These are phyloP conservation scores for Helostoma temminkii DNA, from an alignment of 2,797 vertebrate genomes.

Conservation along the genomic window DNA sequence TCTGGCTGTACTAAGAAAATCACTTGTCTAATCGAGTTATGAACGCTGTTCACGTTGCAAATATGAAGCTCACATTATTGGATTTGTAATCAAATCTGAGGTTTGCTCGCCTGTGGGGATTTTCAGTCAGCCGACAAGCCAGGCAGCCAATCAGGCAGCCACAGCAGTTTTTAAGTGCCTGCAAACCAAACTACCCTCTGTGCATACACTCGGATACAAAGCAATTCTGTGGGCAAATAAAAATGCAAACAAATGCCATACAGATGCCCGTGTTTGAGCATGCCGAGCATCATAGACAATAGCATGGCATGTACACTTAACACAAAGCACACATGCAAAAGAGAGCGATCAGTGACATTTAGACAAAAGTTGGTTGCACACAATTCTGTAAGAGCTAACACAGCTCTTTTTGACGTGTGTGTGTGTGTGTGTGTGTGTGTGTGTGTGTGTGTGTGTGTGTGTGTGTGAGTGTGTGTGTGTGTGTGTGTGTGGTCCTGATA, in stretches of 20 bases:
- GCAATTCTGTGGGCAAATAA: constrained; percentile 61
- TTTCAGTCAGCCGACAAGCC: constrained; percentile 56
- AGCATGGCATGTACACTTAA: constrained; percentile 13
- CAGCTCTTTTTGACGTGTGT: constrained; percentile 25
- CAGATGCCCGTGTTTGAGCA: constrained; percentile 61
- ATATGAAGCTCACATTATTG: constrained; percentile 74
- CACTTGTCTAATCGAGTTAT: constrained; percentile 70
- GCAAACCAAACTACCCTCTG: constrained; percentile 56
- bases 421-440: too few species aligned
- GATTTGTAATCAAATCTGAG: constrained; percentile 81
- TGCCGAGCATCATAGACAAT: constrained; percentile 37
- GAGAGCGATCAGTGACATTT: constrained; percentile 56
- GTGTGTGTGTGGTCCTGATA: too few species aligned
- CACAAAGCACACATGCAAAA: constrained; percentile 13
- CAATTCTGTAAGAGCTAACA: constrained; percentile 27
- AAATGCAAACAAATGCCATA: constrained; percentile 63
- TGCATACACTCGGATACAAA: constrained; percentile 65
- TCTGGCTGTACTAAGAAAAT: constrained; percentile 59
- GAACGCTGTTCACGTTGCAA: constrained; percentile 65
- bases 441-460: too few species aligned
- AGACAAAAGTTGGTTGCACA: constrained; percentile 49
- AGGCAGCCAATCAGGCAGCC: constrained; percentile 67
- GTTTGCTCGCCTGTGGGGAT: constrained; percentile 59
- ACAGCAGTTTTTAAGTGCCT: constrained; percentile 69
- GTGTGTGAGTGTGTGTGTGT: too few species aligned